Conservation (phyloP, 2,113 vertebrate genomes). For the Chaetops frenatus region DNA sequence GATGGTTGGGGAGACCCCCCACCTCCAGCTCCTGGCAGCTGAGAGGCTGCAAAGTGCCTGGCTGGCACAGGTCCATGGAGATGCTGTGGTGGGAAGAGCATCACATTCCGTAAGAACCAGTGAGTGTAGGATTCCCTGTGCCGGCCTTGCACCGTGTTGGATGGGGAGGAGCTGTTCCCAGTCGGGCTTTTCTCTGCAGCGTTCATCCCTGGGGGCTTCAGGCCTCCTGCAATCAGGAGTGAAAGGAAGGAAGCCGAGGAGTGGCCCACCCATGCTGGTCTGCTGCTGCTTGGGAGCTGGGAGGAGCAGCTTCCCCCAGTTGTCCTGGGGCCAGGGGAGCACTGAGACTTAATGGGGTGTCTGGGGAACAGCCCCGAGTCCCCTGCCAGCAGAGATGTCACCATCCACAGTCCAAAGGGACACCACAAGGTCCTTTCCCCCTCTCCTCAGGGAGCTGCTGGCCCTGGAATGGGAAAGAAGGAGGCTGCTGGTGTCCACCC, state of each 20-base stretch:
- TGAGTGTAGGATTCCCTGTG: background rate
- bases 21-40: background rate
- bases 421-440: background rate
- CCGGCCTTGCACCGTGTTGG: accelerated
- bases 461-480: background rate
- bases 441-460: background rate
- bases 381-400: background rate
- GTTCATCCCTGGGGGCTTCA: background rate
- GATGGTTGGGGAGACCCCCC: background rate
- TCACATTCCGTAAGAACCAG: accelerated
- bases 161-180: background rate
- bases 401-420: background rate
- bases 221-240: background rate
- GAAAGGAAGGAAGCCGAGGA: background rate
- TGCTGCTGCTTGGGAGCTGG: background rate
- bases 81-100: background rate
- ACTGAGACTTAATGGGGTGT: background rate
- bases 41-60: background rate
- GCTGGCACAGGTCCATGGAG: background rate
- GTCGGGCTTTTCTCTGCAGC: background rate
- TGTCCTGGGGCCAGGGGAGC: background rate
- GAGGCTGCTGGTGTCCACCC: background rate
- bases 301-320: background rate
- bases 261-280: accelerated
- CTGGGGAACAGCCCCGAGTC: background rate